These are phyloP conservation scores for Sardinella longiceps DNA, from an alignment of 2,797 vertebrate genomes.

Conservation along the genomic window DNA sequence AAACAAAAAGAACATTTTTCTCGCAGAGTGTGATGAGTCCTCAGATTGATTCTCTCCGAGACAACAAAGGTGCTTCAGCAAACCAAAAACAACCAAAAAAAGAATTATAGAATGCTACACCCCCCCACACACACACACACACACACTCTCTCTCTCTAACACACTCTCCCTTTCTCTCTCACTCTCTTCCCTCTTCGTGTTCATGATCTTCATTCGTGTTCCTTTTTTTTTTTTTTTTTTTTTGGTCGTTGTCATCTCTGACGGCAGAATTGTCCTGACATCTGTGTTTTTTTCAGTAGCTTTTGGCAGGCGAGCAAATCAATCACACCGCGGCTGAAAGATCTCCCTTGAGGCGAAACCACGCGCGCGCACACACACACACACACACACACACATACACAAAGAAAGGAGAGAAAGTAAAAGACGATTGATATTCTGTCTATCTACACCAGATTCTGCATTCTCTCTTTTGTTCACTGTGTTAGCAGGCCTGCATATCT, in stretches of 20 bases:
- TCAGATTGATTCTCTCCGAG: conserved; percentile 41
- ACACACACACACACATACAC: neutral
- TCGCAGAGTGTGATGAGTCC: conserved; percentile 35
- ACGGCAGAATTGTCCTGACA: conserved; percentile 42
- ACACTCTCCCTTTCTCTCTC: neutral
- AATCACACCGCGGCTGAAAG: conserved; percentile 48
- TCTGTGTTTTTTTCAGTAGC: conserved; percentile 46
- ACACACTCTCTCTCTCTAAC: neutral
- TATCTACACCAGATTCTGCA: neutral
- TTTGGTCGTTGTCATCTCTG: conserved; percentile 32
- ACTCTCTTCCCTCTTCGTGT: neutral
- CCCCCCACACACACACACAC: no score
- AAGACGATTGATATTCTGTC: neutral
- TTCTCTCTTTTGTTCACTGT: neutral
- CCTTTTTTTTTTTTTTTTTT: conserved; percentile 12
- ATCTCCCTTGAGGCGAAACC: conserved; percentile 25
- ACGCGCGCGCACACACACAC: neutral
- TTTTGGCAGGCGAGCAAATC: conserved; percentile 49
- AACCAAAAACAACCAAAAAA: neutral
- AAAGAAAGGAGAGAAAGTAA: neutral
- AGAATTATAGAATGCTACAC: conserved; percentile 41
- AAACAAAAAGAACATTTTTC: neutral
- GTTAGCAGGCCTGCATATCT: neutral
- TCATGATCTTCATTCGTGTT: conserved; percentile 47
- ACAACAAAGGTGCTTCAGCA: conserved; percentile 42